phyloP scores from a whole-genome alignment of 2,888 invertebrate genomes.

The Philaethria dido region DNA sequence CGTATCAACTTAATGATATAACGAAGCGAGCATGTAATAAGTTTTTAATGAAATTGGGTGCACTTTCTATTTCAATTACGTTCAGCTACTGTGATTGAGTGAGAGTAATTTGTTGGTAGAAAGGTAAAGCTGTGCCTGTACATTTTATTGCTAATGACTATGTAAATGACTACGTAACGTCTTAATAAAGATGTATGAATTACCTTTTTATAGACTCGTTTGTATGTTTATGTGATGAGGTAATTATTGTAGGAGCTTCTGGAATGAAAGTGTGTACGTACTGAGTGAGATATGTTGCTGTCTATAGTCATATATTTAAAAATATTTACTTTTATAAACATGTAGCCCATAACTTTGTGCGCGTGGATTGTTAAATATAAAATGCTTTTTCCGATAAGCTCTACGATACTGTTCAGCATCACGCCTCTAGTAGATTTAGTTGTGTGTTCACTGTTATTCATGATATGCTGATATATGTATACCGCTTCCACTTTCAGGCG shows the following conservation, averaged over 20 bases:
- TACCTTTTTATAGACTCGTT: conserved; percentile 26
- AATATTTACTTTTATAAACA: too few relatives aligned
- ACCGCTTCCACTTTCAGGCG: too few relatives aligned
- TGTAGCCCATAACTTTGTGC: too few relatives aligned
- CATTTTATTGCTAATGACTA: conserved; percentile 31
- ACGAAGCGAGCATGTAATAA: conserved; percentile 52
- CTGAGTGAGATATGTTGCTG: too few relatives aligned
- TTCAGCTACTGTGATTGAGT: conserved; percentile 52
- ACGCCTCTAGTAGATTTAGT: too few relatives aligned
- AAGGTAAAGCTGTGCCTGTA: conserved; percentile 42
- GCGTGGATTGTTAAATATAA: too few relatives aligned
- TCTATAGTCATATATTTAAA: too few relatives aligned
- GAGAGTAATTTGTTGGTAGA: conserved; percentile 48
- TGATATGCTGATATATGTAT: too few relatives aligned
- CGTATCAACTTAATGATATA: conserved; percentile 52
- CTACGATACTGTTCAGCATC: too few relatives aligned
- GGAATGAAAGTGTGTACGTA: conserved; percentile 3
- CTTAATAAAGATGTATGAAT: conserved; percentile 28
- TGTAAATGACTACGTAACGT: conserved; percentile 29
- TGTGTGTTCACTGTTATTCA: too few relatives aligned
- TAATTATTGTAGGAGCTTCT: conserved; percentile 1
- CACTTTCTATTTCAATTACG: conserved; percentile 71
- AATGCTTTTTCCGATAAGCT: too few relatives aligned
- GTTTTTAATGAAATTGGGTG: conserved; percentile 57
- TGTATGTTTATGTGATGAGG: conserved; percentile 27